phyloP scores from a whole-genome alignment of 2,888 invertebrate genomes.

The Antheraea yamamai region DNA sequence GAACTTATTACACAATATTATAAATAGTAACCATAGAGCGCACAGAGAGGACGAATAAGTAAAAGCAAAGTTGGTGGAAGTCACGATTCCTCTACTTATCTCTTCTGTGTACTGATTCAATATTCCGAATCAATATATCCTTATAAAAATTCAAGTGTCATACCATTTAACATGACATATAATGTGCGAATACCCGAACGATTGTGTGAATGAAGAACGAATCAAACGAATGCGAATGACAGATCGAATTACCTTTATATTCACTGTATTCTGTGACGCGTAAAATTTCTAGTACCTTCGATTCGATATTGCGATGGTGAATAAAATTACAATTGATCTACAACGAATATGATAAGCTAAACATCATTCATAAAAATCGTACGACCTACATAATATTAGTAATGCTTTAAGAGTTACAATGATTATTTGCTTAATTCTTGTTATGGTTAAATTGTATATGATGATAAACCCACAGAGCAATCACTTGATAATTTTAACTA shows the following conservation, averaged over 20 bases:
- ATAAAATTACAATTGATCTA: background rate
- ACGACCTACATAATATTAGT: too few relatives aligned
- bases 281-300: background rate
- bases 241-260: conserved; percentile 1
- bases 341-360: background rate
- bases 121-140: background rate
- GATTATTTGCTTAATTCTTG: too few relatives aligned
- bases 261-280: background rate
- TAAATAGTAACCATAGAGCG: too few relatives aligned
- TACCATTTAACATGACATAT: background rate
- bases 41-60: too few relatives aligned
- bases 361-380: background rate
- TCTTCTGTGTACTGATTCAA: too few relatives aligned
- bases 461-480: too few relatives aligned
- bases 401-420: too few relatives aligned
- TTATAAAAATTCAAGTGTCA: background rate
- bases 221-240: background rate
- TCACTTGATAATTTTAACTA: too few relatives aligned
- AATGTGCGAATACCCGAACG: background rate
- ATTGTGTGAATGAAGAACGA: background rate
- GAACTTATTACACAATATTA: too few relatives aligned
- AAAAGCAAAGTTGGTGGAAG: too few relatives aligned
- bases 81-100: too few relatives aligned
- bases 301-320: background rate
- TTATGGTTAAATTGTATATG: too few relatives aligned